Base-by-base conservation (phyloP, 2,113 vertebrate species). In the Sinocyclocheilus anshuiensis region DNA sequence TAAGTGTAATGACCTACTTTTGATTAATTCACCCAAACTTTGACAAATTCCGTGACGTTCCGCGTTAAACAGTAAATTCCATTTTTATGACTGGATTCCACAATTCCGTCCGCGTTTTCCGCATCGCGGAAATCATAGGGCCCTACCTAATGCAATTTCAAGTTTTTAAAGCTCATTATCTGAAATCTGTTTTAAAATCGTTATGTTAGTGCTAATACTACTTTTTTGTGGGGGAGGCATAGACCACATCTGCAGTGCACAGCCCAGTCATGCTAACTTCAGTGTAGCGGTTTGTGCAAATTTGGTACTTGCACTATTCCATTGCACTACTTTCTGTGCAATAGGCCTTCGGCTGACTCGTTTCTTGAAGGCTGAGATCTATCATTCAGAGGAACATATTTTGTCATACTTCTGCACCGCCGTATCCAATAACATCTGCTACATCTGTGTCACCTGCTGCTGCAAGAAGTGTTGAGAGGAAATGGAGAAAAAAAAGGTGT, bases 381-480 rank as follows among this genome's bases (percentile, higher is more conserved):
- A 76, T 76, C 74, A 3, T 50, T 76, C 74, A 50, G 12, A 76
- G 22, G 74, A 76, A 50, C 42, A 26, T 42, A 76, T 76, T 50
- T 48, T 24, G 45, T 24, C n/a, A 50, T 77, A 26, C 45, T 50
- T 45, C 74, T 77, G 45, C 74, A 15, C 18, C 22, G n/a, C 13
- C 1, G 0, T 77, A 26, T 77, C 74, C 45, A 50, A 48, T 36
- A 9, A n/a, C n/a, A 45, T 81, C 22, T 81, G 36, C 36, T 39
- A 6, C 57, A 81, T 65, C 78, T 65, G 36, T 65, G 36, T 13
- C n/a, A 18, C 59, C 39, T 81, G 61, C 39, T 65, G n/a, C 79
- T 81, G 59, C 61, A 22, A 26, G 61, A 81, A 12, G 8, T 81
- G 36, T 26, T 42, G 22, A 39, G 16, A 12, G 33, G 77, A 80